Evolutionary conservation across 1,140 invertebrate species (phyloP).

Genomic region (Zaprionus gabonicus): DNA sequence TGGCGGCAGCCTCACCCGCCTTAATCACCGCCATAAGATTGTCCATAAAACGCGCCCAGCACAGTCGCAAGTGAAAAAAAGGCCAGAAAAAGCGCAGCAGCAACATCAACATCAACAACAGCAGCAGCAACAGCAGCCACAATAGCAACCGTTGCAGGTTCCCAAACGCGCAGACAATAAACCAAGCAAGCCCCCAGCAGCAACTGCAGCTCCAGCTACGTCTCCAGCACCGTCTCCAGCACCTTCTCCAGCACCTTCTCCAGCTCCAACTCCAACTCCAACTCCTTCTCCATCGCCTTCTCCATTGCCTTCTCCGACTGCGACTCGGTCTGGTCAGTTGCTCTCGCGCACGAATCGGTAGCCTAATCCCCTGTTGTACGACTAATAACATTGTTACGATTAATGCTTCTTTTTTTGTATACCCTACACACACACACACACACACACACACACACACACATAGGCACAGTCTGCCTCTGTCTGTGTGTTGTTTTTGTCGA

Average conservation of each 20-base stretch:
- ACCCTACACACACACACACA: conserved; percentile 2
- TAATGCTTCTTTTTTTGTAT: conserved; percentile 74
- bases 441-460: background rate
- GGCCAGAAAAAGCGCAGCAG: conserved; percentile 9
- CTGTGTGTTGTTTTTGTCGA: conserved; percentile 31
- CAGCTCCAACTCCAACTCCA: conserved; percentile 14
- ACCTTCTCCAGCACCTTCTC: background rate
- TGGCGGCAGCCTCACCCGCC: conserved; percentile 47
- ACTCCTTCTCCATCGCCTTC: background rate
- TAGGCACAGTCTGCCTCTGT: conserved; percentile 6
- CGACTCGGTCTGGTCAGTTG: conserved; percentile 34
- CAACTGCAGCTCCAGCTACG: conserved; percentile 15
- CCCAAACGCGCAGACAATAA: conserved; percentile 49
- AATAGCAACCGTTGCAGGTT: conserved; percentile 45
- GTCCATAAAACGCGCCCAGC: conserved; percentile 53
- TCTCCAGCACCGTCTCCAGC: background rate
- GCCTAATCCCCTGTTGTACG: conserved; percentile 84
- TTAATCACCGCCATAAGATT: conserved; percentile 57
- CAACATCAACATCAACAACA: background rate
- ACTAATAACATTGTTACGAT: conserved; percentile 84
- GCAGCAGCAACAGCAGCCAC: conserved; percentile 16
- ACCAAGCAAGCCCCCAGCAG: conserved; percentile 20
- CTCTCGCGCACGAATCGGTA: conserved; percentile 76
- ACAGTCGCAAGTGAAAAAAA: conserved; percentile 5
- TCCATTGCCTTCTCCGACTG: background rate